phyloP scores from a whole-genome alignment of 2,113 vertebrate genomes.

The Prochilodus magdalenae region DNA sequence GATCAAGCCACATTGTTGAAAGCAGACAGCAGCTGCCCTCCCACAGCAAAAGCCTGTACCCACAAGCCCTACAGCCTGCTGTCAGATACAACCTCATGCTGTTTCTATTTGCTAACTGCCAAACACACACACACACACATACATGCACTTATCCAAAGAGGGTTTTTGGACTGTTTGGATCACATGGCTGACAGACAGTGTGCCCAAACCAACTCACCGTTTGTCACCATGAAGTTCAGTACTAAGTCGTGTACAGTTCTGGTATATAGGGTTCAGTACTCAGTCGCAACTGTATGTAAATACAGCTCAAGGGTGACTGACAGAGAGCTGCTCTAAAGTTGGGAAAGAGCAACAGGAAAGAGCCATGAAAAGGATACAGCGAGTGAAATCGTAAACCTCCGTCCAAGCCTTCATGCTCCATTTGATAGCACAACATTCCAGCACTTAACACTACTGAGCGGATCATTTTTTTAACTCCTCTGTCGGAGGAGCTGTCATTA shows the following conservation, averaged over 20 bases:
- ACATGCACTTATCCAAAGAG: not conserved
- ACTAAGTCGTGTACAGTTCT: conserved; percentile 38
- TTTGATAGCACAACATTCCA: conserved; percentile 79
- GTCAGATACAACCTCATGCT: conserved; percentile 11
- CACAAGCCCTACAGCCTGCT: conserved; percentile 22
- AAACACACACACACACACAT: conserved; percentile 14
- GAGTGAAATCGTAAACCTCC: conserved; percentile 75
- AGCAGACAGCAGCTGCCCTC: conserved; percentile 43
- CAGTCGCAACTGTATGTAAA: conserved; percentile 67
- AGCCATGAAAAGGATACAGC: conserved; percentile 72
- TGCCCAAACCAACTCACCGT: conserved; percentile 36
- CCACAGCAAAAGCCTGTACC: conserved; percentile 28
- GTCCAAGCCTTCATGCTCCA: conserved; percentile 75
- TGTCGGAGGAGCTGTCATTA: conserved; percentile 21
- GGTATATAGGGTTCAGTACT: conserved; percentile 59
- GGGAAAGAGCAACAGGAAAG: conserved; percentile 64
- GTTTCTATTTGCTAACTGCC: conserved; percentile 21
- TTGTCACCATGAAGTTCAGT: conserved; percentile 49
- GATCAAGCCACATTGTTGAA: conserved; percentile 40
- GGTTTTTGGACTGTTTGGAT: not conserved
- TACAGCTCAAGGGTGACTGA: conserved; percentile 59
- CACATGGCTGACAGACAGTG: not conserved
- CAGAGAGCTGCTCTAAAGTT: conserved; percentile 47
- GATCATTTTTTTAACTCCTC: conserved; percentile 60
- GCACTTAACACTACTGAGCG: conserved; percentile 73